Evolutionary conservation across 1,140 invertebrate genomes (phyloP), one percentile per base, ranked within the genome.

Genomic region (Drosophila parabipectinata): DNA sequence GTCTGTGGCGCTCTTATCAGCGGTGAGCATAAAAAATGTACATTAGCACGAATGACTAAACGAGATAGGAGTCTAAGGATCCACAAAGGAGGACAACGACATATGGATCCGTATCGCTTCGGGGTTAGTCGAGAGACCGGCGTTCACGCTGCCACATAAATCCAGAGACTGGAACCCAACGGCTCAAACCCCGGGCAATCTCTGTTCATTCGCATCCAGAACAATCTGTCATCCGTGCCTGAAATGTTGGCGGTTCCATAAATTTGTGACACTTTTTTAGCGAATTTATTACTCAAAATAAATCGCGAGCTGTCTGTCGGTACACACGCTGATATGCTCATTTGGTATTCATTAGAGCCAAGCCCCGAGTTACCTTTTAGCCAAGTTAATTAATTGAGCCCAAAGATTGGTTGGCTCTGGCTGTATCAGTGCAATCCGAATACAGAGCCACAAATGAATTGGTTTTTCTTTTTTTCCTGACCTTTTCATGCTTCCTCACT

Each of bases 371-470:
- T 66, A 64, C 61, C 55, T 78, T 61, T 64, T 61, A 75, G 59
- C 83, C 78, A 78, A 76, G 83, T 88, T 88, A 87, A 87, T 87
- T 87, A 87, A 87, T 88, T 81, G 79, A 83, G 77, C 83, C 59
- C 69, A 72, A 72, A 28, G 53, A 66, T 56, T 57, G 72, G 45
- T 41, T 74, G 57, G 48, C 69, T 58, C 59, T 63, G 56, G 21
- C 39, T 45, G 59, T 73, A 59, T 59, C 39, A 52, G 18, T 52
- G 48, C 26, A 73, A 72, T 60, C 60, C 37, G 50, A 63, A 61
- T 41, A 39, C 47, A 24, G 44, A 58, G 60, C 60, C 47, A 69
- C 52, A 77, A 77, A 75, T 78, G 82, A 59, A 87, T 87, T 82
- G 78, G 51, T 26, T 73, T 62, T 57, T 32, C 52, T 50, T 64